Base-by-base conservation (phyloP, 2,797 vertebrate genomes). In the Chaetodon trifasciatus region DNA sequence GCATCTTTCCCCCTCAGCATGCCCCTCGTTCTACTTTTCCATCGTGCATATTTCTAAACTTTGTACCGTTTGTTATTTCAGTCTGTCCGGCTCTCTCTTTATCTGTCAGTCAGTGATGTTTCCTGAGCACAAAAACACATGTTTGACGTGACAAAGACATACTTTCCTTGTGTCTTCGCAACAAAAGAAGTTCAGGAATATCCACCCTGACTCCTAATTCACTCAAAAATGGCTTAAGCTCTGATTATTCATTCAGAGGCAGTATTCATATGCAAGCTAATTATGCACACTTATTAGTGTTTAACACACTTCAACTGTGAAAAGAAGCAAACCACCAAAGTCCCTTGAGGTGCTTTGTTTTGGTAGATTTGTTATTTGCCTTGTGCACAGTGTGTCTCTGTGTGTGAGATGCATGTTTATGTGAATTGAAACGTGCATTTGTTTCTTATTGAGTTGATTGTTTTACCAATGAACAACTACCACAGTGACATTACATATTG, bases 161-260 rank as follows among this genome's bases (percentile, higher is more conserved):
- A 13, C 16, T 65, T 64, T 74, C n/a, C 44, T 42, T 17, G 28
- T 8, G 15, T 56, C 53, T 21, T 16, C 16, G 12, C 19, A 0
- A 24, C 15, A 24, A 53, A 52, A 56, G 24, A 74, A 17, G 16
- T 64, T 44, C 4, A 68, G 39, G 65, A 68, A 65, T 37, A 65
- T 76, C 58, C 46, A 11, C 24, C 67, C 35, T 32, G 24, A 58
- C 10, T 70, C 2, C 24, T 46, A 24, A 81, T 76, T 66, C 12
- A 70, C 37, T 74, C 70, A 13, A 40, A 85, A 78, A 63, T 16
- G 10, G 32, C 47, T 76, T 62, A 39, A 64, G 37, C 23, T 65
- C 19, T 0, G 1, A 32, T 60, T 42, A 37, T 67, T 68, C 40
- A 46, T 72, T 62, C 53, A 62, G 21, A 44, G 35, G 64, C 28